phyloP scores from a whole-genome alignment of 2,113 vertebrate genomes.

The Barbus barbus region DNA sequence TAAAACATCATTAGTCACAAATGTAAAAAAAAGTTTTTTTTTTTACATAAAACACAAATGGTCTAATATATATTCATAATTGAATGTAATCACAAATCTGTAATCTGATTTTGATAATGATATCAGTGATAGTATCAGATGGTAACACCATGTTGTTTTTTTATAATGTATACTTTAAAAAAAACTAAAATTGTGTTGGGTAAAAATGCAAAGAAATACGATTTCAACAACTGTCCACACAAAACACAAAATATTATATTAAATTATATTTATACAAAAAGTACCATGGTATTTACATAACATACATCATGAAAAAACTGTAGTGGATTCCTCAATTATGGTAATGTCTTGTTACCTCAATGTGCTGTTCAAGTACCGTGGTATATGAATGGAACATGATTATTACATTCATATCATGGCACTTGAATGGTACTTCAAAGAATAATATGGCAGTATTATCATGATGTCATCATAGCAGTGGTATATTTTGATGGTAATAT shows the following conservation, averaged over 20 bases:
- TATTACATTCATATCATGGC: not conserved
- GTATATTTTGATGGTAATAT: not conserved
- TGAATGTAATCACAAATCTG: too few relatives aligned
- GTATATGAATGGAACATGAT: not conserved
- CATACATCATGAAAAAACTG: not conserved
- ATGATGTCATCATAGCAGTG: not conserved
- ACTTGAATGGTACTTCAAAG: not conserved
- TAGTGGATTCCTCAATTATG: not conserved
- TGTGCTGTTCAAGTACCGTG: not conserved
- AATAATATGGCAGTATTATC: slow-evolving; percentile 1
- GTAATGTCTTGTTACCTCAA: too few relatives aligned
- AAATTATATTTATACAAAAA: not conserved
- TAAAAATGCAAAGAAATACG: too few relatives aligned
- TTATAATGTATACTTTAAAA: not conserved
- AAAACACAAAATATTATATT: not conserved
- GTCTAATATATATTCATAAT: too few relatives aligned
- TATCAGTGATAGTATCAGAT: not conserved
- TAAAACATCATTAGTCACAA: too few relatives aligned
- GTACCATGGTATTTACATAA: not conserved
- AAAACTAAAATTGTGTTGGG: too few relatives aligned
- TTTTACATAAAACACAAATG: too few relatives aligned
- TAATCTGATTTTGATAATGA: too few relatives aligned
- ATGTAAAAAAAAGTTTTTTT: too few relatives aligned
- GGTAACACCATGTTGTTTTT: not conserved
- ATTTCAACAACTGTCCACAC: not conserved